These are phyloP conservation scores for Pygoscelis antarcticus DNA, from an alignment of 2,113 vertebrate species.

Conservation along the genomic window DNA sequence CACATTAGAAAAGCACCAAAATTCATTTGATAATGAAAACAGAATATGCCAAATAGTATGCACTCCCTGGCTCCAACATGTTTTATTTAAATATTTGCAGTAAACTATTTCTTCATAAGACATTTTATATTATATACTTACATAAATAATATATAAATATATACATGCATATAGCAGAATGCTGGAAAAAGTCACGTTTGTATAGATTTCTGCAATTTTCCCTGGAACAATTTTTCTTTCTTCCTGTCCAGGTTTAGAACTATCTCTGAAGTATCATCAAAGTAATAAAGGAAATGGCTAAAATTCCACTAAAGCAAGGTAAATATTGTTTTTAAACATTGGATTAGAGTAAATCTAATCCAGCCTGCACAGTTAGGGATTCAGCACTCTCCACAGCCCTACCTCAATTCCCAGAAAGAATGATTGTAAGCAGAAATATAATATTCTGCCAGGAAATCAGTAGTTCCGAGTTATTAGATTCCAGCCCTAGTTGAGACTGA, in stretches of 20 bases:
- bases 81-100: background rate
- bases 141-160: background rate
- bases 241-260: background rate
- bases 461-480: slow-evolving; percentile 50
- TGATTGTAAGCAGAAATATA: slow-evolving; percentile 44
- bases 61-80: background rate
- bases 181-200: background rate
- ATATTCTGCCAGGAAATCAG: slow-evolving; percentile 63
- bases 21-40: background rate
- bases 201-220: background rate
- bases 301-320: slow-evolving; percentile 56
- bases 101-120: background rate
- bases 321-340: slow-evolving; percentile 60
- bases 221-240: background rate
- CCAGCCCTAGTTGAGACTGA: slow-evolving; percentile 30
- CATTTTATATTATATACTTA: background rate
- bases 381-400: background rate
- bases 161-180: background rate
- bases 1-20: background rate
- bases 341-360: slow-evolving; percentile 50
- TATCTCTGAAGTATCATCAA: slow-evolving; percentile 33
- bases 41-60: background rate
- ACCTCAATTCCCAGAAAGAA: slow-evolving; percentile 56
- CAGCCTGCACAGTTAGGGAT: slow-evolving; percentile 3
- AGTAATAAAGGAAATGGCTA: slow-evolving; percentile 52